phyloP scores from a whole-genome alignment of 2,797 vertebrate species.

The Vespertilio murinus region DNA sequence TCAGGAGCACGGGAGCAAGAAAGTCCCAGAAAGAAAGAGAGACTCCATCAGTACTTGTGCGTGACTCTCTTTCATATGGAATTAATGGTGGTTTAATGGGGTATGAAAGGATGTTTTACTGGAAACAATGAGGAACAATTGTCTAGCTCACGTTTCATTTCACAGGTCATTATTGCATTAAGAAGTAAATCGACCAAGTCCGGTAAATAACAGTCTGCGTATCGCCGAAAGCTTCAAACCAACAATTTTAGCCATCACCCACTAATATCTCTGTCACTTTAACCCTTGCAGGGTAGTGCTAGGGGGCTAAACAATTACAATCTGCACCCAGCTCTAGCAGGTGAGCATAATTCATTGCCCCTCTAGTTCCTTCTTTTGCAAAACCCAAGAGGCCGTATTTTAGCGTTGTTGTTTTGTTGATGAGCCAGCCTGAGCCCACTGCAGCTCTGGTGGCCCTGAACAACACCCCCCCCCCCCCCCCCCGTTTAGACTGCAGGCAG shows the following conservation, averaged over 20 bases:
- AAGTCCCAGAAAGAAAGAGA: constrained; percentile 70
- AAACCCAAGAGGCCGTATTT: constrained; percentile 81
- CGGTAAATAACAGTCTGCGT: constrained; percentile 89
- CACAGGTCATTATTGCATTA: constrained; percentile 92
- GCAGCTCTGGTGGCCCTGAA: constrained; percentile 84
- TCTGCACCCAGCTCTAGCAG: constrained; percentile 84
- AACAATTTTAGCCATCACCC: constrained; percentile 83
- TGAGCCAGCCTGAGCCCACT: constrained; percentile 83
- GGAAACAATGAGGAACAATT: constrained; percentile 90
- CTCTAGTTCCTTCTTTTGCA: constrained; percentile 80
- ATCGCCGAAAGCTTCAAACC: constrained; percentile 86
- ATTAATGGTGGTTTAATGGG: constrained; percentile 90
- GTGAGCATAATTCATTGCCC: constrained; percentile 86
- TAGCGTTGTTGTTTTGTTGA: constrained; percentile 85
- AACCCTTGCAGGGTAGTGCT: constrained; percentile 87
- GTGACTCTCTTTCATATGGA: constrained; percentile 84
- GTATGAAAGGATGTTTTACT: constrained; percentile 89
- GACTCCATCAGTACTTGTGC: constrained; percentile 74
- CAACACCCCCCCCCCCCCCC: constrained; percentile 85
- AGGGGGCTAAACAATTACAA: constrained; percentile 85
- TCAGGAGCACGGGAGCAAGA: neutral
- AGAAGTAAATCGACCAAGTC: constrained; percentile 91
- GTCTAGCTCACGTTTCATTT: constrained; percentile 91
- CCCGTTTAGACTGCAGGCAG: constrained; percentile 84
- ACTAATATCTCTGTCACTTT: constrained; percentile 87